phyloP scores from a whole-genome alignment of 2,113 vertebrate genomes.

The Atrichornis clamosus region DNA sequence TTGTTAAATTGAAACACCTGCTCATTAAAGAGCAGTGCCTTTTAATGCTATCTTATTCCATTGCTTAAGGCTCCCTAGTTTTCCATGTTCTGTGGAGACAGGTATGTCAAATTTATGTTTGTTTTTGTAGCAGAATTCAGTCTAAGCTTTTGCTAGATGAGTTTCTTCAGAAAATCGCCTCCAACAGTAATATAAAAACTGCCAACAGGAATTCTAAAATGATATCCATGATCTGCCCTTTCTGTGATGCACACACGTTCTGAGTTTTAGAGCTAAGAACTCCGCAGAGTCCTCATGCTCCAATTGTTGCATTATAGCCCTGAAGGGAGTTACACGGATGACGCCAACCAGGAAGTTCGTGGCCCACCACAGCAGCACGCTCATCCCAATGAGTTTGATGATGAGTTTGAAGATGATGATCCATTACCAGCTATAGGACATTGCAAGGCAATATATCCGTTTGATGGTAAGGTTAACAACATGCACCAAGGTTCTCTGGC shows the following conservation, averaged over 20 bases:
- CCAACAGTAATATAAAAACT: not conserved
- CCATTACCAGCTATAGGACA: slow-evolving; percentile 95
- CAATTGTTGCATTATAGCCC: slow-evolving; percentile 72
- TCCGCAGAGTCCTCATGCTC: not conserved
- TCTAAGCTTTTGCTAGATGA: not conserved
- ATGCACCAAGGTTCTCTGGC: rapidly evolving
- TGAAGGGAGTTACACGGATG: slow-evolving; percentile 96
- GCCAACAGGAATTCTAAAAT: not conserved
- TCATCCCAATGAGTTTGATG: slow-evolving; percentile 90
- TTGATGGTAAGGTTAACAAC: slow-evolving; percentile 83
- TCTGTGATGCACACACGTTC: rapidly evolving
- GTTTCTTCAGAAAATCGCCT: not conserved
- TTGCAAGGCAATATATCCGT: slow-evolving; percentile 96
- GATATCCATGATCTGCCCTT: rapidly evolving
- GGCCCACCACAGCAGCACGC: slow-evolving; percentile 80
- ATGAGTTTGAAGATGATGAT: slow-evolving; percentile 97
- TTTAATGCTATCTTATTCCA: not conserved
- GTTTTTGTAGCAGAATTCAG: not conserved
- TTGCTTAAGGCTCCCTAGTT: not conserved
- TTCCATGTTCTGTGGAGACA: not conserved
- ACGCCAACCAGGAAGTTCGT: slow-evolving; percentile 90
- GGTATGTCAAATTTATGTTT: not conserved
- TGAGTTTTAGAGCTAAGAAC: not conserved
- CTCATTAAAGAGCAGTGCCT: not conserved
- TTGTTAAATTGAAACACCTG: not conserved